These are phyloP conservation scores for Altica lythri DNA, from an alignment of 2,888 invertebrate genomes.

Conservation along the genomic window DNA sequence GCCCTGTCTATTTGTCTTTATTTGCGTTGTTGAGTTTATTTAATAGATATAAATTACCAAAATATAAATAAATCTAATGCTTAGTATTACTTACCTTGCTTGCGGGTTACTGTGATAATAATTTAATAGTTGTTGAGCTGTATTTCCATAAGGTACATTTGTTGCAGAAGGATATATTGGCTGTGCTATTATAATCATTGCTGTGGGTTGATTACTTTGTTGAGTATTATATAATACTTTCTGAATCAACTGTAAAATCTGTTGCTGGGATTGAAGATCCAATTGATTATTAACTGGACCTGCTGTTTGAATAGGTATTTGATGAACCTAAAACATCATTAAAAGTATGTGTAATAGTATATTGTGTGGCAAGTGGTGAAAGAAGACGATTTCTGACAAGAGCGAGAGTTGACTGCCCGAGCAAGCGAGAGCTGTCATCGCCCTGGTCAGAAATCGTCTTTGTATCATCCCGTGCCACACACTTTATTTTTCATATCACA, in stretches of 20 bases:
- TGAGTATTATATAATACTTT: constrained; percentile 38
- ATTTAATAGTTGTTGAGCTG: constrained; percentile 49
- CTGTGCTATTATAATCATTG: constrained; percentile 55
- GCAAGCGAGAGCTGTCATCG: no score
- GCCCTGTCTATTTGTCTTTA: no score
- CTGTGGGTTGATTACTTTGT: constrained; percentile 45
- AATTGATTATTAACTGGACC: constrained; percentile 19
- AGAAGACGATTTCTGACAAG: no score
- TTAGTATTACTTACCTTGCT: constrained; percentile 43
- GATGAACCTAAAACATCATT: constrained; percentile 17
- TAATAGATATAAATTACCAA: no score
- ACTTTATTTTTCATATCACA: no score
- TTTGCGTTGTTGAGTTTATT: no score
- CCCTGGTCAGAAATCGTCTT: no score
- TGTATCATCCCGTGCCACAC: no score
- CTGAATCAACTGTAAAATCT: constrained; percentile 37
- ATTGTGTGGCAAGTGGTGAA: no score
- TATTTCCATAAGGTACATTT: constrained; percentile 34
- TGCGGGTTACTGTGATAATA: constrained; percentile 52
- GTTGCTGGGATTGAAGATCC: constrained; percentile 27
- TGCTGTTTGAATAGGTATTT: not conserved
- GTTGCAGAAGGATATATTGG: constrained; percentile 43
- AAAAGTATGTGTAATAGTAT: no score
- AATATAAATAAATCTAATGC: no score
- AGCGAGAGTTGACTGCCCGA: no score